Base-by-base conservation (phyloP, 2,888 invertebrate species). In the Hydrotaea cyrtoneurina region DNA sequence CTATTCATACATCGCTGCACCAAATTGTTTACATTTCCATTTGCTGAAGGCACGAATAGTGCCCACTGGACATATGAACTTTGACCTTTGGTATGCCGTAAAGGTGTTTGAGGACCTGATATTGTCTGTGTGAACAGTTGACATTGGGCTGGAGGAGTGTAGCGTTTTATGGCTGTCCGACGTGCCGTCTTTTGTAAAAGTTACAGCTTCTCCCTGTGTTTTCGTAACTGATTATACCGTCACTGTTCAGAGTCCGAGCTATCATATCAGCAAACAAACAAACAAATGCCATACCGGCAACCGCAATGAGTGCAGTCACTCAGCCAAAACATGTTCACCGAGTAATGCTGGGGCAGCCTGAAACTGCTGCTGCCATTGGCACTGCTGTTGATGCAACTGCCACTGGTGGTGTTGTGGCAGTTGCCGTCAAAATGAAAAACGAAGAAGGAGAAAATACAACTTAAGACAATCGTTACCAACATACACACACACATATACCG, bases 301-400 rank as follows among this genome's bases (percentile, higher is more conserved):
- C 85, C 85, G 85, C 85, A 85, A 82, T 85, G 73, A 85, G 84
- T 85, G 82, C 79, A 85, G 78, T 85, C 81, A 84, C 78, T 85
- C 85, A 82, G 82, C 79, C 79, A 79, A 82, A 73, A 74, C 85
- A 79, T 82, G 75, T 82, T 85, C 85, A 69, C 78, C 79, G 66
- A 79, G 78, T 13, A 69, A 13, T 69, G 69, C 19, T 69, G 69
- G n/a, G n/a, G 43, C 69, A 23, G 31, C 26, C 21, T n/a, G n/a
- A n/a, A n/a, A n/a, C n/a, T 39, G 76, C 72, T 69, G 53, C 53
- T 77, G 71, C 46, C 55, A 19, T 31, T 69, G 19, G 17, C 11
- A 7, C 64, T 36, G 19, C 17, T 36, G 19, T 4, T 26, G 17
- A 46, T 53, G 36, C 66, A 77, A 31, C 50, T 57, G 31, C 26